phyloP scores from a whole-genome alignment of 37 sponge, comb jelly and placozoan genomes.

The Spongia lamella region DNA sequence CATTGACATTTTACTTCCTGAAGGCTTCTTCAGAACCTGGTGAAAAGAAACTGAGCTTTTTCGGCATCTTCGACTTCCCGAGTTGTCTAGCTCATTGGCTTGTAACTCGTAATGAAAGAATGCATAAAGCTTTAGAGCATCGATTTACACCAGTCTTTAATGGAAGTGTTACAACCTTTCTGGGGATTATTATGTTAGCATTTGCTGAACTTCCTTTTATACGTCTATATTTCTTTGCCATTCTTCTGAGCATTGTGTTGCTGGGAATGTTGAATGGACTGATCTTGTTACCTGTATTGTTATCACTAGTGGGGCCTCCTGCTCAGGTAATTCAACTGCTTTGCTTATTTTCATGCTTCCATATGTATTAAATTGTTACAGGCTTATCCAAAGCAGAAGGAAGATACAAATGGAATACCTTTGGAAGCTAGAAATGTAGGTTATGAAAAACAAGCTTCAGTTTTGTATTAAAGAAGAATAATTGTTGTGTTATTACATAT shows the following conservation, averaged over 20 bases:
- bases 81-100: too few species aligned
- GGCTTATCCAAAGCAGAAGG: too few species aligned
- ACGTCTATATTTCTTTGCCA: constrained; percentile 37
- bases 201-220: constrained; percentile 42
- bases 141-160: constrained; percentile 42
- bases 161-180: constrained; percentile 39
- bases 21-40: background rate
- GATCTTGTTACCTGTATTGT: constrained; percentile 28
- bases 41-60: too few species aligned
- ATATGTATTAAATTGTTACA: too few species aligned
- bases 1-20: constrained; percentile 32
- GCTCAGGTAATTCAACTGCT: constrained; percentile 48
- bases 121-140: constrained; percentile 32
- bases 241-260: constrained; percentile 22
- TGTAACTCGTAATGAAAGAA: constrained; percentile 16
- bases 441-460: too few species aligned
- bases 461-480: too few species aligned
- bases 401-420: too few species aligned
- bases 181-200: constrained; percentile 48
- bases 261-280: constrained; percentile 26
- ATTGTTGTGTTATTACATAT: too few species aligned
- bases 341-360: too few species aligned
- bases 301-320: constrained; percentile 36
- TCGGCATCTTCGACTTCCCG: too few species aligned
- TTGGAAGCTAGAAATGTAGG: too few species aligned